A percentile compares a stretch with the other conserved stretches of the same genome.
Conservation (phyloP, 2,797 vertebrate genomes). For the Hoplostethus mediterraneus region DNA sequence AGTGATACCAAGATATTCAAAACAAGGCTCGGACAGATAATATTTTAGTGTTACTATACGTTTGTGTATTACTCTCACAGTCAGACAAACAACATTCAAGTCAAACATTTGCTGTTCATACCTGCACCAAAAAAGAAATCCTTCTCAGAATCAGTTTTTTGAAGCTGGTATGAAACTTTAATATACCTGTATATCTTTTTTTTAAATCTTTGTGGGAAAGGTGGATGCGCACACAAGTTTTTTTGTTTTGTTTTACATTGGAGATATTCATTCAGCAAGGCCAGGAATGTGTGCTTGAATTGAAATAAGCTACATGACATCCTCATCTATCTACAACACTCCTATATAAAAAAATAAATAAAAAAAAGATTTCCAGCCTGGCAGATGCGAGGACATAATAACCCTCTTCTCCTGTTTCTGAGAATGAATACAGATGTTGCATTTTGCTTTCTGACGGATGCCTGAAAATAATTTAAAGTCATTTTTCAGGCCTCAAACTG, state of each 20-base stretch:
- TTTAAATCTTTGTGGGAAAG: conserved; percentile 1
- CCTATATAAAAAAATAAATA: not conserved
- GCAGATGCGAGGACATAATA: not conserved
- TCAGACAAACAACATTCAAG: not conserved
- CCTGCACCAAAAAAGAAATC: too few relatives aligned
- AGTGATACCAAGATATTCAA: too few relatives aligned
- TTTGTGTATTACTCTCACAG: not conserved
- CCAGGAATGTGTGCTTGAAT: not conserved
- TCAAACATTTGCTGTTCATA: not conserved
- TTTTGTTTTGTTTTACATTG: not conserved
- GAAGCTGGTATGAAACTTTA: too few relatives aligned
- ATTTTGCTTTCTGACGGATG: not conserved
- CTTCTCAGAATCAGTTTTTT: too few relatives aligned
- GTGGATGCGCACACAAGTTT: too few relatives aligned
- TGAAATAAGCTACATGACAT: not conserved
- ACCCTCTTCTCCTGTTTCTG: not conserved
- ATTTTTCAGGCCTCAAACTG: not conserved
- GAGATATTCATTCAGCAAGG: not conserved
- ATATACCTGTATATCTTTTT: too few relatives aligned
- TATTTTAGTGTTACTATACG: too few relatives aligned
- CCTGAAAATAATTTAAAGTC: not conserved
- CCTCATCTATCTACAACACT: not conserved
- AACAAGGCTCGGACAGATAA: not conserved
- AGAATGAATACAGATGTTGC: not conserved
- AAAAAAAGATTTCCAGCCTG: not conserved